These are phyloP conservation scores for Calidris pygmaea DNA, from an alignment of 2,113 vertebrate species.

Conservation along the genomic window DNA sequence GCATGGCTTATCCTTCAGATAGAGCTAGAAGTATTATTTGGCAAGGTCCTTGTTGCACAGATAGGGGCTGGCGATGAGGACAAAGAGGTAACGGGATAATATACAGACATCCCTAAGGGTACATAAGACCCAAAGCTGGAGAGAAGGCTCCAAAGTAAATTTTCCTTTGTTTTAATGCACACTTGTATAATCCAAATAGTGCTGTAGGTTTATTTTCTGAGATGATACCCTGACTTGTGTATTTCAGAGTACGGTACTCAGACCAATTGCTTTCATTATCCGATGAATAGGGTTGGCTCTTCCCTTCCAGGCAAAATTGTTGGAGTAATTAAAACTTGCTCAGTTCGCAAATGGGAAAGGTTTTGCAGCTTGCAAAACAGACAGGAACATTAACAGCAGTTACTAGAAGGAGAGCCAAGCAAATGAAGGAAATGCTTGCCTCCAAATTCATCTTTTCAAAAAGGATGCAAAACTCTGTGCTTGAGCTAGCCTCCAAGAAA, in stretches of 20 bases:
- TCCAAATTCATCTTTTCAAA: not conserved
- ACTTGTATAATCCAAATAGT: not conserved
- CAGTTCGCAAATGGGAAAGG: not conserved
- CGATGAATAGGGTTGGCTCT: not conserved
- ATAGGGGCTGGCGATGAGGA: not conserved
- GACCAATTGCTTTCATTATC: not conserved
- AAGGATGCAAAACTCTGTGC: not conserved
- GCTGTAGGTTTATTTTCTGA: not conserved
- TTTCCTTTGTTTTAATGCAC: not conserved
- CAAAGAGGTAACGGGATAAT: not conserved
- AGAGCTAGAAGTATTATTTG: not conserved
- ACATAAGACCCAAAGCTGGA: not conserved
- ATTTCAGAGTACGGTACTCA: not conserved
- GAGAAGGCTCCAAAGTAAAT: not conserved
- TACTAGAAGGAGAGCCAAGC: not conserved
- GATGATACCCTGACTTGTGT: not conserved
- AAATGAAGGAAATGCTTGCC: not conserved
- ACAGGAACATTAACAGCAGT: not conserved
- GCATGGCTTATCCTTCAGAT: not conserved
- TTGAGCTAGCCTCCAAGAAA: not conserved
- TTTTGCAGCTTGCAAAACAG: not conserved
- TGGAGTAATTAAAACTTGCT: conserved; percentile 7
- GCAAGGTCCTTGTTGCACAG: not conserved
- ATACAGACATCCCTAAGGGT: not conserved
- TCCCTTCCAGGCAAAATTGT: not conserved